Conservation (phyloP, 2,888 invertebrate genomes). For the Papilio demoleus region DNA sequence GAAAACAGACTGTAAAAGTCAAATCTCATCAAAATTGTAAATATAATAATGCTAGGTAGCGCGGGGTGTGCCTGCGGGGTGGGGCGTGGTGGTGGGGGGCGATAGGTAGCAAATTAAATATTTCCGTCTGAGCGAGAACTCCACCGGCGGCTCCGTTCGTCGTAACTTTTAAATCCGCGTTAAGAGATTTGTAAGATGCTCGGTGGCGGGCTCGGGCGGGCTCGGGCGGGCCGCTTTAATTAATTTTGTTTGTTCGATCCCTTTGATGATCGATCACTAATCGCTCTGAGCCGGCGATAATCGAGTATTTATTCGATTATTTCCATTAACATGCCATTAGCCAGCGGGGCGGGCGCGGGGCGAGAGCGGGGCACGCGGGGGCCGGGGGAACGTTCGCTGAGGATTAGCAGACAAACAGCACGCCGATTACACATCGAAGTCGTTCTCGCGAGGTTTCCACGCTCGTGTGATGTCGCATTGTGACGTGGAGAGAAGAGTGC, state of each 20-base stretch:
- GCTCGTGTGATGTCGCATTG: not conserved
- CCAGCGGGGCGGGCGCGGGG: not conserved
- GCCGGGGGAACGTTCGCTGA: not conserved
- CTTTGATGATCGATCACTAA: constrained; percentile 48
- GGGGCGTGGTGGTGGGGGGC: not conserved
- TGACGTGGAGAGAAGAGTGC: not conserved
- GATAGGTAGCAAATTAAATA: constrained; percentile 6
- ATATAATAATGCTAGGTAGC: constrained; percentile 14
- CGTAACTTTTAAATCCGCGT: constrained; percentile 29
- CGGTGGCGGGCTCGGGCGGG: not conserved
- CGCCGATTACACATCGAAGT: constrained; percentile 18
- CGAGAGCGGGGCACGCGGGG: constrained; percentile 20
- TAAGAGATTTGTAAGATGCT: constrained; percentile 18
- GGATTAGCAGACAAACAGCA: constrained; percentile 27
- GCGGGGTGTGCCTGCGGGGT: not conserved
- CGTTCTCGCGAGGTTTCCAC: not conserved
- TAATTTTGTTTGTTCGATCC: constrained; percentile 46
- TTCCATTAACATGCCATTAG: constrained; percentile 49
- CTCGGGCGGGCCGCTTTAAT: constrained; percentile 39
- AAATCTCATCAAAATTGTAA: constrained; percentile 12
- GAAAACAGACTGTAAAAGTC: not conserved
- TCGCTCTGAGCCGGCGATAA: constrained; percentile 47
- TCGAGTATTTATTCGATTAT: constrained; percentile 49
- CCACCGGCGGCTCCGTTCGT: constrained; percentile 12
- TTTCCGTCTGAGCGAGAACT: constrained; percentile 12